Evolutionary conservation across 2,113 vertebrate species (phyloP).

Genomic region (Ardeotis arabs): DNA sequence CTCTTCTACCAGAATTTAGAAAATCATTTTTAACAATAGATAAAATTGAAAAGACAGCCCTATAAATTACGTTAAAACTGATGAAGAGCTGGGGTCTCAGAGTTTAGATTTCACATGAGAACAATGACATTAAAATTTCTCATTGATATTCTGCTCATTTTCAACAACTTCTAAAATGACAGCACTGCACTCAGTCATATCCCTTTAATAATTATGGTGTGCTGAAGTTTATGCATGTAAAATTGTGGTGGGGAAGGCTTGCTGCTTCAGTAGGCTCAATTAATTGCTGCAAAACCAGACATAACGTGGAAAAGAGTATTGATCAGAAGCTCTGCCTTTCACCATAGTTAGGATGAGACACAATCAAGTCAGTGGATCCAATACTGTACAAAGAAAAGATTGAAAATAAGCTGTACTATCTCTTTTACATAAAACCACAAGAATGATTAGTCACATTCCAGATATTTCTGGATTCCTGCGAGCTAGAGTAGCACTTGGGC

Average conservation of each 20-base stretch:
- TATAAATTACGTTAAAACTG: not conserved
- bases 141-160: not conserved
- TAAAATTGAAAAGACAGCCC: not conserved
- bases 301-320: not conserved
- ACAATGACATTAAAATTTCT: not conserved
- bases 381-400: not conserved
- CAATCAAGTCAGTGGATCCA: not conserved
- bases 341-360: not conserved
- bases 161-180: not conserved
- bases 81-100: not conserved
- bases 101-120: not conserved
- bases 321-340: not conserved
- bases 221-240: not conserved
- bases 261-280: not conserved
- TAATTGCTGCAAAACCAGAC: not conserved
- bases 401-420: conserved; percentile 3
- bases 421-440: conserved; percentile 37
- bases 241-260: not conserved
- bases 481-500: conserved; percentile 30
- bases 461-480: conserved; percentile 47
- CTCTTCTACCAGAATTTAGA: not conserved
- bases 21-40: not conserved
- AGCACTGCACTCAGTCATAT: not conserved
- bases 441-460: conserved; percentile 40
- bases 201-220: not conserved